Evolutionary conservation across 2,797 vertebrate genomes (phyloP).

Genomic region (Cygnus olor): DNA sequence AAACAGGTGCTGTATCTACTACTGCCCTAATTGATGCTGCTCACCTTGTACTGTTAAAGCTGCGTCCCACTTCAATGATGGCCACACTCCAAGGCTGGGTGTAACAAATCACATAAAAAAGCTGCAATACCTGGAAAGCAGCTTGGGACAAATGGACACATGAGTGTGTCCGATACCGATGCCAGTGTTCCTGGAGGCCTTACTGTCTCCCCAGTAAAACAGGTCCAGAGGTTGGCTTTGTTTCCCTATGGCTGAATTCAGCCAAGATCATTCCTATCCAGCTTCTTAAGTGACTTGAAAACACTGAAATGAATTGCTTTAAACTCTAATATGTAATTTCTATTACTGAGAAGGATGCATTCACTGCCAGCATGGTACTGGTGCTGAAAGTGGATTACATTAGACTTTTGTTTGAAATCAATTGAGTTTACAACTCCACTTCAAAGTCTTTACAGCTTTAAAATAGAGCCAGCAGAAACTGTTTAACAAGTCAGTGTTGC

Average conservation of each 20-base stretch:
- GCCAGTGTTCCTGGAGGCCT: not conserved
- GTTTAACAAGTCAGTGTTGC: slow-evolving; percentile 68
- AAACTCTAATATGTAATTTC: slow-evolving; percentile 58
- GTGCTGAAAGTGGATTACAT: slow-evolving; percentile 72
- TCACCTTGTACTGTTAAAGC: not conserved
- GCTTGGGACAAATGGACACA: not conserved
- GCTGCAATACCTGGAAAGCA: slow-evolving; percentile 13
- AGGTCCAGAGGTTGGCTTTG: slow-evolving; percentile 6
- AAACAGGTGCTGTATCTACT: not conserved
- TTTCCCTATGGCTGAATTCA: not conserved
- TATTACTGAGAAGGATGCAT: slow-evolving; percentile 28
- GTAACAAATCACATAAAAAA: not conserved
- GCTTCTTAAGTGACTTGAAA: slow-evolving; percentile 33
- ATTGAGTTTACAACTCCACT: slow-evolving; percentile 67
- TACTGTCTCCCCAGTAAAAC: not conserved
- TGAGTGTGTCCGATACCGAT: not conserved
- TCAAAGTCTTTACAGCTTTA: slow-evolving; percentile 61
- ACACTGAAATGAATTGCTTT: slow-evolving; percentile 51
- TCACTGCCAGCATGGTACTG: slow-evolving; percentile 50
- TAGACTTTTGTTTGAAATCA: slow-evolving; percentile 70
- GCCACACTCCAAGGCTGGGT: not conserved
- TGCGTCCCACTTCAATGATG: not conserved
- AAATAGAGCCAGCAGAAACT: slow-evolving; percentile 63
- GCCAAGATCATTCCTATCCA: slow-evolving; percentile 24
- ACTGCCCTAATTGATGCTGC: not conserved